Evolutionary conservation across 2,113 vertebrate species (phyloP).

Genomic region (Turdus rufiventris): DNA sequence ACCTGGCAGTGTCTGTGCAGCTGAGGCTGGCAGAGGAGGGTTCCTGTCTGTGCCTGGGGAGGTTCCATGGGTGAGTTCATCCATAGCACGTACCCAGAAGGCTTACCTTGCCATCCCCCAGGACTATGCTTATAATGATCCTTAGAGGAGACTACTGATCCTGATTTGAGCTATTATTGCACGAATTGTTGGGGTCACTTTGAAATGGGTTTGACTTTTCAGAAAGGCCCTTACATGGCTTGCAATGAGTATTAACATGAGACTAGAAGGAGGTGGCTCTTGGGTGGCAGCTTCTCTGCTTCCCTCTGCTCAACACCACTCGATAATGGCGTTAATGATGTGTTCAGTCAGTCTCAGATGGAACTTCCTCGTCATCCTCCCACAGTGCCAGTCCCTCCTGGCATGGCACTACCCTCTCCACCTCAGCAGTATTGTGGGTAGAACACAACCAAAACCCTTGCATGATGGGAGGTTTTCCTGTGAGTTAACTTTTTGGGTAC

Average conservation of each 20-base stretch:
- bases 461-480: background rate
- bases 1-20: rapidly evolving
- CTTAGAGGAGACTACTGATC: rapidly evolving
- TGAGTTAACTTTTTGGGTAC: slow-evolving; percentile 49
- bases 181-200: rapidly evolving
- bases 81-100: rapidly evolving
- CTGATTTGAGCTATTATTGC: rapidly evolving
- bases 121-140: rapidly evolving
- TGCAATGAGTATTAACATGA: rapidly evolving
- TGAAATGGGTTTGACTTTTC: background rate
- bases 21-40: background rate
- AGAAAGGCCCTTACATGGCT: background rate
- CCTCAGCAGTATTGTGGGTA: background rate
- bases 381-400: background rate
- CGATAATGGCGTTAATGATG: rapidly evolving
- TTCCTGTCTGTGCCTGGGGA: background rate
- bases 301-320: background rate
- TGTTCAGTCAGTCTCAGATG: background rate
- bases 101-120: background rate
- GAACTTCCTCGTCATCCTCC: background rate
- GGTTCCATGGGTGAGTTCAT: background rate
- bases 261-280: background rate
- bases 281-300: background rate
- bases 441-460: background rate
- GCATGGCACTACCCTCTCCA: background rate